Conservation (phyloP, 1,140 invertebrate genomes). For the Tyrophagus putrescentiae region DNA sequence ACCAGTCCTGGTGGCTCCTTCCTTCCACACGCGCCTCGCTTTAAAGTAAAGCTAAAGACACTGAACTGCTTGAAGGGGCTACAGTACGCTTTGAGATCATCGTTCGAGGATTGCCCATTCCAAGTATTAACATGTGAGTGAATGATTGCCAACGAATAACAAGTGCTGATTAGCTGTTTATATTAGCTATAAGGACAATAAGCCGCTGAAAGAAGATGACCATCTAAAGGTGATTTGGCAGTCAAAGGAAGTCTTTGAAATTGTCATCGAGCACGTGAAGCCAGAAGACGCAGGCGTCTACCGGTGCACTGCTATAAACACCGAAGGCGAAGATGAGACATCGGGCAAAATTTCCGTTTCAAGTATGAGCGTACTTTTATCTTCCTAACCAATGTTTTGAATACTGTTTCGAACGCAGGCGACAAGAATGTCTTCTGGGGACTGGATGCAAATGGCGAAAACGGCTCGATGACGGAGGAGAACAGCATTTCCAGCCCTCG, state of each 20-base stretch:
- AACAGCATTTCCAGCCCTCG: constrained; percentile 42
- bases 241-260: constrained; percentile 71
- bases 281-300: constrained; percentile 70
- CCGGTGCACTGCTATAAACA: constrained; percentile 69
- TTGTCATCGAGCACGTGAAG: constrained; percentile 68
- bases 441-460: not conserved
- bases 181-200: constrained; percentile 63
- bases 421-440: constrained; percentile 23
- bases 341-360: constrained; percentile 62
- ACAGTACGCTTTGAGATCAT: constrained; percentile 76
- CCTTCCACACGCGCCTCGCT: constrained; percentile 39
- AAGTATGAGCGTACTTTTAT: constrained; percentile 37
- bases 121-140: constrained; percentile 67
- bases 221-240: constrained; percentile 51
- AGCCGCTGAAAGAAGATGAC: constrained; percentile 50
- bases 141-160: not conserved
- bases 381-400: not conserved
- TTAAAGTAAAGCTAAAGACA: constrained; percentile 67
- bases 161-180: constrained; percentile 16
- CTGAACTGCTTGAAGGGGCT: constrained; percentile 68
- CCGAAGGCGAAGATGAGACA: constrained; percentile 55
- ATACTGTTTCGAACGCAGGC: not conserved
- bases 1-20: constrained; percentile 29
- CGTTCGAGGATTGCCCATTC: constrained; percentile 67
- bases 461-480: not conserved